Evolutionary conservation across 2,113 vertebrate genomes (phyloP).

Genomic region (Mystacornis crossleyi): DNA sequence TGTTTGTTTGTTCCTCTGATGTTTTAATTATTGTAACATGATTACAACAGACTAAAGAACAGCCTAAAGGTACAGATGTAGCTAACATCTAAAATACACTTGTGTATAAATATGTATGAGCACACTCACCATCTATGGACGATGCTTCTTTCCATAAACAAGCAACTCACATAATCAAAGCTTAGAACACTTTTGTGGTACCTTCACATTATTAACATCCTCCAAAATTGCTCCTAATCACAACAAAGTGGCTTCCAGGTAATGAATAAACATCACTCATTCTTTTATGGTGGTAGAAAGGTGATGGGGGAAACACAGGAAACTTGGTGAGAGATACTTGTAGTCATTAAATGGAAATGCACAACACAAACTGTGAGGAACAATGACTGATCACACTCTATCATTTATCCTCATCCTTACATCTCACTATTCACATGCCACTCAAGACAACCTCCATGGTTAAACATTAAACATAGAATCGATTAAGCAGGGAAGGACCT

Average conservation of each 20-base stretch:
- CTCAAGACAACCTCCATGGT: background rate
- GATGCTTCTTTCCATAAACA: background rate
- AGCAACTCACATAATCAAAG: background rate
- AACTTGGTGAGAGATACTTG: background rate
- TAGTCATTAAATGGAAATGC: background rate
- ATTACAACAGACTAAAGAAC: constrained; percentile 38
- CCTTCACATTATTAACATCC: background rate
- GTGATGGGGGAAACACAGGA: background rate
- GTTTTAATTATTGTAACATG: constrained; percentile 62
- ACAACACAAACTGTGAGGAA: background rate
- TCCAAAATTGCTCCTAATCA: background rate
- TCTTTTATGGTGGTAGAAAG: background rate
- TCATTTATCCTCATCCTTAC: background rate
- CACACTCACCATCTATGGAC: background rate
- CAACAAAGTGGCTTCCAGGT: background rate
- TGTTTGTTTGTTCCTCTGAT: constrained; percentile 49
- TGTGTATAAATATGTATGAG: constrained; percentile 34
- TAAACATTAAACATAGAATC: background rate
- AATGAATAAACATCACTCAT: background rate
- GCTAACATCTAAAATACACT: background rate
- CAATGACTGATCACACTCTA: background rate
- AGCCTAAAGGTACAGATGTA: constrained; percentile 47
- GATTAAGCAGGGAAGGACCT: background rate
- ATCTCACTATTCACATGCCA: background rate
- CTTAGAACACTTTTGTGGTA: background rate